Base-by-base conservation (phyloP, 2,888 invertebrate genomes). In the Beris chalybata region DNA sequence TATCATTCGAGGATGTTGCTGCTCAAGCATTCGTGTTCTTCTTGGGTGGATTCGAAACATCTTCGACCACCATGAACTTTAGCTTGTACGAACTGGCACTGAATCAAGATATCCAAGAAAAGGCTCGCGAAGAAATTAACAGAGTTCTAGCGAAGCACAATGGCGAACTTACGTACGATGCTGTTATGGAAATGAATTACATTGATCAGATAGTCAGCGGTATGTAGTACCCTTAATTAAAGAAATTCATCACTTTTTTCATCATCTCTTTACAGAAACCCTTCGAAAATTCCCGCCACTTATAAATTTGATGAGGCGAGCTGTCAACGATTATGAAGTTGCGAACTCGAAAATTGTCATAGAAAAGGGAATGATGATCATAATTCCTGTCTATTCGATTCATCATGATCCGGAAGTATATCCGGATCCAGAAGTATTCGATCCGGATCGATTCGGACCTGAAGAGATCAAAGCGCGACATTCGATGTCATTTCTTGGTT, bases 381-480 rank as follows among this genome's bases (percentile, higher is more conserved):
- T 83, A 31, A 78, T 85, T 38, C 83, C 85, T 1, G 77, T 80
- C 13, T 79, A 81, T 67, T 81, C 82, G 5, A 82, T 85, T 70
- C 85, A 86, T 65, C 82, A 82, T 77, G 84, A 85, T 69, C 82
- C 83, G 0, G 78, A 82, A 4, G 79, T 83, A 74, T 85, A 82
- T 69, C 83, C 84, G 0, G 79, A 86, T 9, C 87, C 87, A 2
- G 79, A 83, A 6, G 81, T 79, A 55, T 86, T 86, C 66, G 81
- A 84, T 52, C 86, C 86, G 0, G 84, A 86, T 15, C 77, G 86
- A 72, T 86, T 86, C 74, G 81, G 84, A 53, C 86, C 86, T 0
- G 85, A 86, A 15, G 77, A 86, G 71, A 86, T 86, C 74, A 75
- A 79, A 0, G 76, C 79, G 11, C 73, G 83, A 69, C 82, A 82